Evolutionary conservation across 1,140 invertebrate genomes (phyloP).

Genomic region (Polyergus mexicanus): DNA sequence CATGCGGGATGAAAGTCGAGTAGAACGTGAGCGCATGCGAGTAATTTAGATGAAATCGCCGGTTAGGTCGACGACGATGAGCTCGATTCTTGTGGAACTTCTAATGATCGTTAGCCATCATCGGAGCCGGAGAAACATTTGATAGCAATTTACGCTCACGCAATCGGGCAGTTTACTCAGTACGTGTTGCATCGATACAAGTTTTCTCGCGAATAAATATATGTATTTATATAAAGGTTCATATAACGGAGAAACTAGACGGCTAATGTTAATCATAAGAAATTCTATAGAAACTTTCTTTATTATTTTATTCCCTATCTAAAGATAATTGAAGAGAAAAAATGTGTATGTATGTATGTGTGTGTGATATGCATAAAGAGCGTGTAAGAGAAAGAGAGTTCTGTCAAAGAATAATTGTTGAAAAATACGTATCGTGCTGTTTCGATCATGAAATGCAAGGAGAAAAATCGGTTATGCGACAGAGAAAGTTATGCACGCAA

Average conservation of each 20-base stretch:
- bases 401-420: not conserved
- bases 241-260: not conserved
- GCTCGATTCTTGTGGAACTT: conserved; percentile 6
- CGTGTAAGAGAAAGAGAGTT: not conserved
- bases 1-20: conserved; percentile 37
- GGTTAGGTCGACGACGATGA: not conserved
- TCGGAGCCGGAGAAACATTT: conserved; percentile 5
- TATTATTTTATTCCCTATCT: not conserved
- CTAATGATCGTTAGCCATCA: conserved; percentile 10
- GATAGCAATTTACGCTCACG: conserved; percentile 12
- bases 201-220: not conserved
- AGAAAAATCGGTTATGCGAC: conserved; percentile 48
- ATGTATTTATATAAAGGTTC: not conserved
- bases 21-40: conserved; percentile 30
- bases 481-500: conserved; percentile 57
- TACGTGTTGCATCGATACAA: not conserved
- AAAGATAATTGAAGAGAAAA: not conserved
- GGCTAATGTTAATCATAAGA: not conserved
- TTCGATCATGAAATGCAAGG: conserved; percentile 7
- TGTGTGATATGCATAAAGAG: not conserved
- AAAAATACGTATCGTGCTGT: not conserved
- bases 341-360: no score
- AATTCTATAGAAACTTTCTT: not conserved
- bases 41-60: conserved; percentile 55
- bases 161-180: conserved; percentile 2